Evolutionary conservation across 2,888 invertebrate species (phyloP), one percentile per base, ranked within the genome.

Genomic region (Dilophus febrilis): DNA sequence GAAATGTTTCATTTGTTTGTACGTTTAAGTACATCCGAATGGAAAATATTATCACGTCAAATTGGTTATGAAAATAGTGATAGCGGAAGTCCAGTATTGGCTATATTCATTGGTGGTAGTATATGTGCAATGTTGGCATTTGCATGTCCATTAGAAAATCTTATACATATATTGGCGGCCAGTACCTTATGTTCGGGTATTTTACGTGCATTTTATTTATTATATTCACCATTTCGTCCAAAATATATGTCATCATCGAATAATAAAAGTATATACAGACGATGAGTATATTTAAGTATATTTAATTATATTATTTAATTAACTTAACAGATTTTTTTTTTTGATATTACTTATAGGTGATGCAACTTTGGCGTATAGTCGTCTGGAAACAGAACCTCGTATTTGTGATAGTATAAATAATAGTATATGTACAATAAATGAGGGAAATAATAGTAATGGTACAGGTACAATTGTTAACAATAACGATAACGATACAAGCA

Each of bases 101-200:
- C 70, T 2, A 65, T 70, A 42, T 70, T 71, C 46, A 65, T 67
- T 34, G 67, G 64, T 46, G 70, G 57, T 39, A 68, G 68, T 45
- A 53, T 71, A 27, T 65, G 68, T 33, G 68, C 68, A 35, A 66
- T 70, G 54, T 49, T 71, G 44, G 70, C 71, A 4, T 71, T 71
- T 49, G 67, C 70, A 30, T 70, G 70, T 47, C 71, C 70, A 2
- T 48, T 71, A 45, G 64, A 66, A 41, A 65, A 69, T 50, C 54
- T 71, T 18, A 64, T 64, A 32, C 62, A 66, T 35, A 59, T 56
- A 3, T 42, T 62, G 41, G 63, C 62, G 2, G 61, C 55, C n/a
- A 57, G 63, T 39, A 57, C 61, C 46, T 46, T 63, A n/a, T 49
- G 50, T 14, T 53, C 53, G 1, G 56, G 52, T 2, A 51, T 58